Conservation (phyloP, 92 coral and sea anemone genomes). For the Porites cylindrica region DNA sequence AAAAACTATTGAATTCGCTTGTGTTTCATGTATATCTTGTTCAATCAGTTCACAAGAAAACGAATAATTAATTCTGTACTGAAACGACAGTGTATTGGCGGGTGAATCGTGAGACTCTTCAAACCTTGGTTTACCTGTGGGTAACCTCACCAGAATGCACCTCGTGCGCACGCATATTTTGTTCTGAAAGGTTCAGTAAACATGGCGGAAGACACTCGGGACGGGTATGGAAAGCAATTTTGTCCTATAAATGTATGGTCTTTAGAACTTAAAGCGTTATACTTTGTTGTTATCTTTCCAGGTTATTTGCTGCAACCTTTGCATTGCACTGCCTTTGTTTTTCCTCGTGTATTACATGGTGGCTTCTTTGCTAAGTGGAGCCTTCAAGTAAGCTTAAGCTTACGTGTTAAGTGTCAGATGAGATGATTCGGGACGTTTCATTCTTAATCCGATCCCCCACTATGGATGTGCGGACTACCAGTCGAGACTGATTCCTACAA, state of each 20-base stretch:
- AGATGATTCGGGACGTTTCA: no score
- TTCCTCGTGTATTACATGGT: slow-evolving; percentile 86
- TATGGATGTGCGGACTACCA: no score
- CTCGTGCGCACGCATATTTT: background rate
- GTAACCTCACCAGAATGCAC: background rate
- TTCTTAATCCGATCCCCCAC: no score
- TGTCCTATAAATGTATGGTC: background rate
- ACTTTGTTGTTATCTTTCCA: slow-evolving; percentile 22
- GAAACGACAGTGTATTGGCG: background rate
- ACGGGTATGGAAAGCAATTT: slow-evolving; percentile 5
- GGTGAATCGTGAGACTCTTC: no score
- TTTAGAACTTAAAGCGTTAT: background rate
- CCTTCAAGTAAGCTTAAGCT: slow-evolving; percentile 77
- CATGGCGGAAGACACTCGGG: slow-evolving; percentile 52
- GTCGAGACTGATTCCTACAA: no score
- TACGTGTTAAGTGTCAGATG: no score
- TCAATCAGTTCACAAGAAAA: no score
- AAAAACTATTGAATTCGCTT: no score
- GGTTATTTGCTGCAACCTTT: slow-evolving; percentile 80
- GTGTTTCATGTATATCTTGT: no score
- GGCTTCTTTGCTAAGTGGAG: slow-evolving; percentile 87
- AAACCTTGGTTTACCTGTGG: background rate
- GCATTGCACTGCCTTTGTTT: slow-evolving; percentile 75
- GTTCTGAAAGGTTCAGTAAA: slow-evolving; percentile 25
- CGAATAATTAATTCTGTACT: no score